Conservation (phyloP, 2,888 invertebrate genomes). For the Lepidocyrtinus sp. region DNA sequence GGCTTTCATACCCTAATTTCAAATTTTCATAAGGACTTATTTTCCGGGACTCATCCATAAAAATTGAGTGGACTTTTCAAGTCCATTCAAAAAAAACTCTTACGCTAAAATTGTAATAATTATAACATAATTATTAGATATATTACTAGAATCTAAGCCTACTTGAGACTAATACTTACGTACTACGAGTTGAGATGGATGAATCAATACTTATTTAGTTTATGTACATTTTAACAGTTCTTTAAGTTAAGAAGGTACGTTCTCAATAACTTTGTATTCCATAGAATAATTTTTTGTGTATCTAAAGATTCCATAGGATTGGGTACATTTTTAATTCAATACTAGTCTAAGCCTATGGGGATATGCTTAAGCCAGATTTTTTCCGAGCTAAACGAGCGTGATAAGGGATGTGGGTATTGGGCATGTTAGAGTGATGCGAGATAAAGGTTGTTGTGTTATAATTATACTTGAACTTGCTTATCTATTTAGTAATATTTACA, state of each 20-base stretch:
- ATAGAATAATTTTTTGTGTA: background rate
- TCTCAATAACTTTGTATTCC: slow-evolving; percentile 1
- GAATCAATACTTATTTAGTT: slow-evolving; percentile 3
- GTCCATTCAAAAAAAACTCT: too few relatives aligned
- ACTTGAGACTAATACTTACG: slow-evolving; percentile 9
- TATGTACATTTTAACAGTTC: background rate
- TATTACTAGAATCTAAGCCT: too few relatives aligned
- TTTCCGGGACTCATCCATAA: too few relatives aligned
- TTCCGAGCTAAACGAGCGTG: background rate
- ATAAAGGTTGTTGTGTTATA: slow-evolving; percentile 5
- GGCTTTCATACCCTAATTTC: too few relatives aligned
- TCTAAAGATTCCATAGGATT: too few relatives aligned
- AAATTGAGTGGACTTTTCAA: too few relatives aligned
- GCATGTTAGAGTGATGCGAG: slow-evolving; percentile 11
- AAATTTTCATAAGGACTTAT: too few relatives aligned
- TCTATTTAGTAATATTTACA: background rate
- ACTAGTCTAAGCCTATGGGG: background rate
- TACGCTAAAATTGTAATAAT: too few relatives aligned
- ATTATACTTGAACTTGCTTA: background rate
- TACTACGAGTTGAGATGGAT: slow-evolving; percentile 6
- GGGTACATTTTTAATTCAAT: background rate
- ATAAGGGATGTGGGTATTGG: background rate
- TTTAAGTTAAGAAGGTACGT: background rate
- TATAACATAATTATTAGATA: too few relatives aligned
- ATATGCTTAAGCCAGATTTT: background rate